These are phyloP conservation scores for Corbicula japonica DNA, from an alignment of 2,888 invertebrate species.

Conservation along the genomic window DNA sequence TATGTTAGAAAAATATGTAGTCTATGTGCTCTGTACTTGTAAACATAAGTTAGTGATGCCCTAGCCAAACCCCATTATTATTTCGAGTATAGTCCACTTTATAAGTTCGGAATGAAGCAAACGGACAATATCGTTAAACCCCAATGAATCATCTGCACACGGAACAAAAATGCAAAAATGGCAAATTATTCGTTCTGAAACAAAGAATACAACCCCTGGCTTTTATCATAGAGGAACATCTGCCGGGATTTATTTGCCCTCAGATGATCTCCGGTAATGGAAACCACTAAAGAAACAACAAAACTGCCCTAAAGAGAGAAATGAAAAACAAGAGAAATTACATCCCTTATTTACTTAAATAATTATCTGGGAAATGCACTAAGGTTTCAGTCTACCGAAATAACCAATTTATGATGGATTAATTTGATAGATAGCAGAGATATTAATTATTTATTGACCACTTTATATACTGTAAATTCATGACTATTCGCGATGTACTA, in stretches of 20 bases:
- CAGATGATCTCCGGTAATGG: slow-evolving; percentile 47
- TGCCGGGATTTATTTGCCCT: slow-evolving; percentile 53
- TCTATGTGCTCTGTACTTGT: no score
- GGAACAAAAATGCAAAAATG: no score
- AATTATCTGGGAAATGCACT: slow-evolving; percentile 23
- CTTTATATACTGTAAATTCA: neutral
- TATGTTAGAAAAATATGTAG: no score
- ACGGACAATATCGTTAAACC: neutral
- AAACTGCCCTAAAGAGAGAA: slow-evolving; percentile 35
- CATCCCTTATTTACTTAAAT: slow-evolving; percentile 56
- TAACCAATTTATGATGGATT: slow-evolving; percentile 20
- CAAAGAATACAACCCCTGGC: no score
- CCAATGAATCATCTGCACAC: neutral
- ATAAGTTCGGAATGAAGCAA: neutral
- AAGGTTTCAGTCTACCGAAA: neutral
- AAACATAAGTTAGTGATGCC: neutral
- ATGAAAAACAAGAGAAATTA: slow-evolving; percentile 55
- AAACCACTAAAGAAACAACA: slow-evolving; percentile 41
- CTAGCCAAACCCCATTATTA: neutral
- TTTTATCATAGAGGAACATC: slow-evolving; percentile 51
- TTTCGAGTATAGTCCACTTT: neutral
- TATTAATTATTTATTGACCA: slow-evolving; percentile 37
- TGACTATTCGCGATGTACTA: no score
- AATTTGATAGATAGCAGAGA: slow-evolving; percentile 46
- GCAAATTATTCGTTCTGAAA: no score